These are phyloP conservation scores for Myrmecophaga tridactyla DNA, from an alignment of 2,113 vertebrate genomes.

Conservation along the genomic window DNA sequence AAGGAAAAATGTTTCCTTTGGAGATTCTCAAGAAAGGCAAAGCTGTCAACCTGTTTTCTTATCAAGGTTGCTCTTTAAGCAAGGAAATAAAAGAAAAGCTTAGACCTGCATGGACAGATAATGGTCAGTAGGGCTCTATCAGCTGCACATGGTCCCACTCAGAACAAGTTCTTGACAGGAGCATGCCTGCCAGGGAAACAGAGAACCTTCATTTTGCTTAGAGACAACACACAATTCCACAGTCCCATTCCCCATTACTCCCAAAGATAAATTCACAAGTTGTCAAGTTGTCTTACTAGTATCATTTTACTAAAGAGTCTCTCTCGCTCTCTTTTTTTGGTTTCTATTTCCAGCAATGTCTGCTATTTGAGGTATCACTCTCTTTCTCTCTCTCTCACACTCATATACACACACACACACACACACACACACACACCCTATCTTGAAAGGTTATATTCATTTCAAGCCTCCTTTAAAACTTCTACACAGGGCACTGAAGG, in stretches of 20 bases:
- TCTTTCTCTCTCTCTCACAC: too few relatives aligned
- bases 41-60: conserved; percentile 10
- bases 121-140: background rate
- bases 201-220: conserved; percentile 20
- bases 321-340: background rate
- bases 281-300: background rate
- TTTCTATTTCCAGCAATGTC: too few relatives aligned
- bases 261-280: conserved; percentile 10
- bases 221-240: fast-evolving
- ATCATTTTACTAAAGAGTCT: background rate
- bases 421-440: background rate
- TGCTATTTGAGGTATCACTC: too few relatives aligned
- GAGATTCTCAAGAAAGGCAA: conserved; percentile 7
- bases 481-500: background rate
- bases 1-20: conserved; percentile 40
- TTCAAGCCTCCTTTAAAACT: conserved; percentile 29
- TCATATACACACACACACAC: background rate
- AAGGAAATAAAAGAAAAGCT: conserved; percentile 10
- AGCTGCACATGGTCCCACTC: background rate
- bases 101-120: conserved; percentile 9
- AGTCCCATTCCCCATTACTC: background rate
- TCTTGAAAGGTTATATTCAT: background rate
- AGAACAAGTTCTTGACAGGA: conserved; percentile 4
- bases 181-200: background rate
- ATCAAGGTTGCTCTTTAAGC: conserved; percentile 16